Evolutionary conservation across 2,797 vertebrate genomes (phyloP).

Genomic region (Pelochelys cantorii): DNA sequence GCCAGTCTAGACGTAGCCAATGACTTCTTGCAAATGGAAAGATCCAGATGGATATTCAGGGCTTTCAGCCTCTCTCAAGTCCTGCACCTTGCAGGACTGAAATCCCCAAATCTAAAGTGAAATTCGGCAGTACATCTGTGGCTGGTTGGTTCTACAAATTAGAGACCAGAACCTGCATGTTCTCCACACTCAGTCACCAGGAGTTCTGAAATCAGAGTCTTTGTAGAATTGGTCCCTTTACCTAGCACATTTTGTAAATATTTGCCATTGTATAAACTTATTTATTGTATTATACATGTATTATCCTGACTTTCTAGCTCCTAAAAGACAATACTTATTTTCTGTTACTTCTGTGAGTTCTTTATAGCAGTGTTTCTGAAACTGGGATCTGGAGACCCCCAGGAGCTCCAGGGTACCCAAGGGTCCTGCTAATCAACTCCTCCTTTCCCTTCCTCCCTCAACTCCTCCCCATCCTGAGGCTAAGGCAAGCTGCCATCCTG

Average conservation of each 20-base stretch:
- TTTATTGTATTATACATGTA: neutral
- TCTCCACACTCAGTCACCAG: too few relatives aligned
- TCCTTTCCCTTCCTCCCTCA: too few relatives aligned
- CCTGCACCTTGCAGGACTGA: neutral
- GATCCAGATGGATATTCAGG: too few relatives aligned
- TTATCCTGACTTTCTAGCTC: fast-evolving
- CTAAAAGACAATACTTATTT: neutral
- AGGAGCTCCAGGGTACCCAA: too few relatives aligned
- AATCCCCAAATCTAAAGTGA: neutral
- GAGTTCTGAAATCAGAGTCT: neutral
- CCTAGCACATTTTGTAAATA: neutral
- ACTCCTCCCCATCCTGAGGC: too few relatives aligned
- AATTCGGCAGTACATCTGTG: neutral
- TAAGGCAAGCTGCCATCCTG: too few relatives aligned
- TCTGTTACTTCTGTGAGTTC: fast-evolving
- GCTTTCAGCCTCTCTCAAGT: neutral
- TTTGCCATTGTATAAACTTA: fast-evolving
- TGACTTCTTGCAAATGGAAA: neutral
- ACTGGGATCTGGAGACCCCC: too few relatives aligned
- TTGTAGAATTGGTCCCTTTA: neutral
- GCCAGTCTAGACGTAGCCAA: too few relatives aligned
- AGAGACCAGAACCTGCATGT: too few relatives aligned
- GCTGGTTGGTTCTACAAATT: too few relatives aligned
- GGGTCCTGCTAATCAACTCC: too few relatives aligned
- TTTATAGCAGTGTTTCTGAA: fast-evolving